phyloP scores from a whole-genome alignment of 2,888 invertebrate genomes.

The Epistrophella euchroma region DNA sequence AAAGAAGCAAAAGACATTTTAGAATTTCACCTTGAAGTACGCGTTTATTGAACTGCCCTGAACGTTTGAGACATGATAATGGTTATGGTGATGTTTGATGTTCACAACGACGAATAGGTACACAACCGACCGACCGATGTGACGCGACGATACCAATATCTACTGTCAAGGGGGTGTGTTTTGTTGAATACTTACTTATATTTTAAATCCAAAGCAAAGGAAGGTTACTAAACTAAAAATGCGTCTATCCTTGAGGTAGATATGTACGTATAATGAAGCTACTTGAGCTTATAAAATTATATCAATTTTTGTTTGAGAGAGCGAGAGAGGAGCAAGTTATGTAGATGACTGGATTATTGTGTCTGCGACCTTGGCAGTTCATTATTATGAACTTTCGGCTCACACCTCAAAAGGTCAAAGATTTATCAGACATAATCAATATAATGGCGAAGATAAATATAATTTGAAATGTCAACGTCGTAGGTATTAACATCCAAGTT shows the following conservation, averaged over 20 bases:
- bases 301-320: conserved; percentile 40
- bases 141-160: neutral
- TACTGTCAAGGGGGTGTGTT: conserved; percentile 27
- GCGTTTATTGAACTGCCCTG: conserved; percentile 75
- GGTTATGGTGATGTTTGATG: conserved; percentile 73
- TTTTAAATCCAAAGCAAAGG: conserved; percentile 38
- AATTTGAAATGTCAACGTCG: conserved; percentile 10
- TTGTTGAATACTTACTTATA: conserved; percentile 34
- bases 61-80: conserved; percentile 75
- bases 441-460: neutral
- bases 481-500: neutral
- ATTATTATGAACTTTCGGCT: conserved; percentile 28
- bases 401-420: conserved; percentile 38
- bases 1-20: conserved; percentile 73
- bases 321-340: too few species aligned
- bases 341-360: neutral
- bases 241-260: conserved; percentile 62
- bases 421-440: conserved; percentile 16
- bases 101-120: conserved; percentile 33
- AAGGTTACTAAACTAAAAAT: conserved; percentile 71
- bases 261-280: neutral
- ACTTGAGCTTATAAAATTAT: conserved; percentile 45
- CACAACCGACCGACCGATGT: neutral
- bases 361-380: conserved; percentile 24
- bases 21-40: conserved; percentile 75